A percentile compares a stretch with the other conserved stretches of the same genome.
Conservation (phyloP, 1,140 invertebrate genomes). For the Drosophila kanapiae region DNA sequence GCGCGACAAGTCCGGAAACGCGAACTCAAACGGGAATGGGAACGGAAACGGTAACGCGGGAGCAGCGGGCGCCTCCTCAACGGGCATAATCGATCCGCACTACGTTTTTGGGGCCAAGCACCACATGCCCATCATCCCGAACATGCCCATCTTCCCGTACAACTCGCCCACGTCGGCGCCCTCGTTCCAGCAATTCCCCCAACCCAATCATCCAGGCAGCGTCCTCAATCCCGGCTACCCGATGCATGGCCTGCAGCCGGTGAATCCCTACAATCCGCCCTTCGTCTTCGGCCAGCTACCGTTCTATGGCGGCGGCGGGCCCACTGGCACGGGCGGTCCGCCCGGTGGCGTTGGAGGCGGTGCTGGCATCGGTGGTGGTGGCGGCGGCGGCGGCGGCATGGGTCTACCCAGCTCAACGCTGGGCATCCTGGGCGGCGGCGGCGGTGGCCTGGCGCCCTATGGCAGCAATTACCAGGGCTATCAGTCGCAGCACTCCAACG, state of each 20-base stretch:
- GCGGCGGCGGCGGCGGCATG: conserved; percentile 47
- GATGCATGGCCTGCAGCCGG: conserved; percentile 80
- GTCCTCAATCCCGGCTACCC: conserved; percentile 82
- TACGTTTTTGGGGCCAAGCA: conserved; percentile 83
- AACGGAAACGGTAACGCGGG: conserved; percentile 30
- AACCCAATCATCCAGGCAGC: conserved; percentile 84
- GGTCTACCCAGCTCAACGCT: conserved; percentile 70
- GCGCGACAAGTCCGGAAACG: conserved; percentile 5
- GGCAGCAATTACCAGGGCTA: conserved; percentile 75
- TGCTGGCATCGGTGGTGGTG: conserved; percentile 42
- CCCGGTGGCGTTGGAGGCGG: conserved; percentile 61
- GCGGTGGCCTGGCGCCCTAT: conserved; percentile 70
- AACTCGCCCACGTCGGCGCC: conserved; percentile 81
- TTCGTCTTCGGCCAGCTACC: conserved; percentile 82
- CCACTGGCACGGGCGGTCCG: conserved; percentile 74
- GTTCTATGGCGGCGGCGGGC: conserved; percentile 61
- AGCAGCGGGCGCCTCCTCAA: conserved; percentile 67
- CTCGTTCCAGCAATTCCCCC: conserved; percentile 84
- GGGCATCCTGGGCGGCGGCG: conserved; percentile 73
- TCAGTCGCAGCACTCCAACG: conserved; percentile 68
- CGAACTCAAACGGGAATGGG: conserved; percentile 10
- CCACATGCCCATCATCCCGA: conserved; percentile 79
- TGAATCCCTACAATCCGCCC: conserved; percentile 84
- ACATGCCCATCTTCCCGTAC: conserved; percentile 84
- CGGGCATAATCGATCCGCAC: conserved; percentile 80